Evolutionary conservation across 2,113 vertebrate species (phyloP).

Genomic region (Burhinus oedicnemus): DNA sequence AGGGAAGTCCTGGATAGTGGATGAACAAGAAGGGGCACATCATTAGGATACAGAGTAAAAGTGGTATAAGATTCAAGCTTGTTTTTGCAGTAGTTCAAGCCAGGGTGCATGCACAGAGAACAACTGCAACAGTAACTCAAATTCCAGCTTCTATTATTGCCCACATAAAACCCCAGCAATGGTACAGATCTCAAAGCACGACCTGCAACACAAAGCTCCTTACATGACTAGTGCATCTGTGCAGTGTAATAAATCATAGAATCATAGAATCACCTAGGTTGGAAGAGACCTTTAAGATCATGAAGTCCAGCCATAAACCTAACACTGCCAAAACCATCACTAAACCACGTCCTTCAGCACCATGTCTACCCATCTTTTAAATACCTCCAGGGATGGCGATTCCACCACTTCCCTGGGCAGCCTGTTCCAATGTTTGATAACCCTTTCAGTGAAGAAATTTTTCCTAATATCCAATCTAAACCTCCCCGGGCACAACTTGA

Average conservation of each 20-base stretch:
- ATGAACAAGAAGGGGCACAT: background rate
- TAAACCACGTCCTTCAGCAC: no score
- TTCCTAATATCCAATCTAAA: no score
- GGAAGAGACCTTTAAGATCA: no score
- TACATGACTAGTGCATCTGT: background rate
- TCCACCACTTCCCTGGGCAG: no score
- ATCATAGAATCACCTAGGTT: background rate
- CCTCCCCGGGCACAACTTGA: no score
- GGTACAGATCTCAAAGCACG: background rate
- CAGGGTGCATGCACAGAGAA: background rate
- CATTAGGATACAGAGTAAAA: background rate
- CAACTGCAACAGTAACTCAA: background rate
- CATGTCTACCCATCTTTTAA: no score
- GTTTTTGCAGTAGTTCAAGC: background rate
- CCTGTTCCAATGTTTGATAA: no score
- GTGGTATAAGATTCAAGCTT: background rate
- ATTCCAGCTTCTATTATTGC: background rate
- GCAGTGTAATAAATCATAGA: background rate
- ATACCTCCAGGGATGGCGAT: no score
- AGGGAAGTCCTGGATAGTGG: background rate
- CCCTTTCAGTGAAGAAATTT: no score
- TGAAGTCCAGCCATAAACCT: no score
- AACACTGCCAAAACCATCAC: no score
- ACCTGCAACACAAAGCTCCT: background rate
- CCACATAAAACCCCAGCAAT: background rate